Evolutionary conservation across 2,113 vertebrate species (phyloP).

Genomic region (Gavialis gangeticus): DNA sequence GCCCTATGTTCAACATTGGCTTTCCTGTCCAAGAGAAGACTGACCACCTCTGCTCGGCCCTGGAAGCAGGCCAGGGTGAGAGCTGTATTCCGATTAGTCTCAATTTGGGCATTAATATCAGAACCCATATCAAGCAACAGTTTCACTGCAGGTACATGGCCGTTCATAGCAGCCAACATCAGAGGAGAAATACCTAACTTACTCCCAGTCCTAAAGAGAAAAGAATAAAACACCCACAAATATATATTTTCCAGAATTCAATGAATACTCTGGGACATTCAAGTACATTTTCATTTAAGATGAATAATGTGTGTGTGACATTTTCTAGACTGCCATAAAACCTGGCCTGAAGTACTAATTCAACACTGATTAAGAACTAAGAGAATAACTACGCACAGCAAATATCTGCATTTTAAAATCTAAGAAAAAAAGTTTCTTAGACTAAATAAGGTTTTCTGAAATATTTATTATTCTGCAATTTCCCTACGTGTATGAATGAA

Average conservation of each 20-base stretch:
- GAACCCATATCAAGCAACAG: constrained; percentile 98
- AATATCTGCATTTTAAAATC: neutral
- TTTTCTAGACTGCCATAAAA: neutral
- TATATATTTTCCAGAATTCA: neutral
- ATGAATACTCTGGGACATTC: neutral
- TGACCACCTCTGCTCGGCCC: constrained; percentile 97
- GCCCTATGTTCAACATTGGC: constrained; percentile 98
- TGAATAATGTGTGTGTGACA: neutral
- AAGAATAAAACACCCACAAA: neutral
- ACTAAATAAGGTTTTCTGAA: neutral
- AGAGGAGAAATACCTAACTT: constrained; percentile 98
- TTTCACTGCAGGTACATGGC: constrained; percentile 97
- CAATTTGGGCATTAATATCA: constrained; percentile 98
- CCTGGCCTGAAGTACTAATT: neutral
- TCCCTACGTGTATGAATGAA: too few relatives aligned
- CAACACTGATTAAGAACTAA: neutral
- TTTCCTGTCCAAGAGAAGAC: constrained; percentile 95
- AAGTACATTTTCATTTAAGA: neutral
- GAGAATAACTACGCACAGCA: neutral
- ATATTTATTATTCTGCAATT: neutral
- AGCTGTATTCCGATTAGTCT: constrained; percentile 98
- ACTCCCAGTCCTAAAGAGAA: constrained; percentile 91
- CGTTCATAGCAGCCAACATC: constrained; percentile 99
- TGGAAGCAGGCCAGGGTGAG: constrained; percentile 98
- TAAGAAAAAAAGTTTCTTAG: neutral